These are phyloP conservation scores for Lepidurus arcticus DNA, from an alignment of 1,140 invertebrate genomes.

Conservation along the genomic window DNA sequence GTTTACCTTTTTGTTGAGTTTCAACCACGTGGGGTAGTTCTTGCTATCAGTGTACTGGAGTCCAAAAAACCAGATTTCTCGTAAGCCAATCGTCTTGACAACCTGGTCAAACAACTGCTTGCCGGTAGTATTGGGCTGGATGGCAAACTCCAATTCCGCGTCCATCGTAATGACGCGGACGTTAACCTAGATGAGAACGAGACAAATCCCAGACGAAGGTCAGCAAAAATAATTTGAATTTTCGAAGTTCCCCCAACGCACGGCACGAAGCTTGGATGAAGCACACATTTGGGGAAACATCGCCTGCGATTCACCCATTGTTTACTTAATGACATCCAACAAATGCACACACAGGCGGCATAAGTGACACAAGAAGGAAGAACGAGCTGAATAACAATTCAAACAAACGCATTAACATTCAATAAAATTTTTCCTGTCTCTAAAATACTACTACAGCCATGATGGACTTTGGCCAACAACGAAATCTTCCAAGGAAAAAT, in stretches of 20 bases:
- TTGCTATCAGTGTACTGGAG: slow-evolving; percentile 98
- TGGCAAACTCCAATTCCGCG: slow-evolving; percentile 99
- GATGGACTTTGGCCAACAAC: too few relatives aligned
- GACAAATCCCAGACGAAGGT: slow-evolving; percentile 27
- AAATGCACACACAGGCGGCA: slow-evolving; percentile 2
- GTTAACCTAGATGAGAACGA: slow-evolving; percentile 66
- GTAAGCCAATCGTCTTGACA: slow-evolving; percentile 96
- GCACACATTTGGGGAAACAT: neutral
- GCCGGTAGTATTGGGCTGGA: slow-evolving; percentile 97
- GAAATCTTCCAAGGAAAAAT: too few relatives aligned
- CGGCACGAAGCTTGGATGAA: neutral
- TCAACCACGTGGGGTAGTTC: slow-evolving; percentile 96
- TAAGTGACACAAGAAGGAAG: neutral
- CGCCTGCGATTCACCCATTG: neutral
- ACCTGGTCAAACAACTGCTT: slow-evolving; percentile 99
- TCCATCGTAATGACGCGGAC: slow-evolving; percentile 99
- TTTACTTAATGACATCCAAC: slow-evolving; percentile 5
- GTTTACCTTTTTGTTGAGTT: slow-evolving; percentile 96
- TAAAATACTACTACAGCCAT: too few relatives aligned
- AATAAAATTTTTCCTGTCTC: too few relatives aligned
- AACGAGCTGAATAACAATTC: neutral
- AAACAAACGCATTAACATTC: neutral
- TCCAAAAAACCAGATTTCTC: slow-evolving; percentile 99
- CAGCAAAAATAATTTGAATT: neutral
- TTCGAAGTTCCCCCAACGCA: neutral